Percentiles rank a stretch among this genome's conserved stretches.
These are phyloP conservation scores for Cephus spinipes DNA, from an alignment of 2,888 invertebrate species.

Conservation along the genomic window DNA sequence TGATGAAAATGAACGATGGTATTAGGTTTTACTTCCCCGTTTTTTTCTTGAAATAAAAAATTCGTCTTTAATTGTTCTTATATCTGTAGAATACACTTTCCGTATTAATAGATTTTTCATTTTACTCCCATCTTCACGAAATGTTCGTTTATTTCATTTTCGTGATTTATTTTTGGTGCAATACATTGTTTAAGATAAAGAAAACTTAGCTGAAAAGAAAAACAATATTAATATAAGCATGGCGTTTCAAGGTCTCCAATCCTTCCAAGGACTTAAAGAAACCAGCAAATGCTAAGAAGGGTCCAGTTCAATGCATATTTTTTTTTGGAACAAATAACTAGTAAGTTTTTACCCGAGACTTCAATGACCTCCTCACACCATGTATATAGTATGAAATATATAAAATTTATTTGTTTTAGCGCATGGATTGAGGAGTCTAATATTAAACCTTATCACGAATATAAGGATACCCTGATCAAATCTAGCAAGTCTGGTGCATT, in stretches of 20 bases:
- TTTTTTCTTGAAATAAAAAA: not conserved
- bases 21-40: not conserved
- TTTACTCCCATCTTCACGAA: not conserved
- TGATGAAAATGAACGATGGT: not conserved
- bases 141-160: not conserved
- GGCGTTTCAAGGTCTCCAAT: slow-evolving; percentile 78
- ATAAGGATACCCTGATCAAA: slow-evolving; percentile 82
- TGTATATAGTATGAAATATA: not conserved
- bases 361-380: not conserved
- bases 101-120: not conserved
- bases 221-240: slow-evolving; percentile 22
- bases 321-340: slow-evolving; percentile 96
- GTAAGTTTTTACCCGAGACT: slow-evolving; percentile 73
- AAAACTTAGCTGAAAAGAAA: not conserved
- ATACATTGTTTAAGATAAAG: slow-evolving; percentile 26
- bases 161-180: not conserved
- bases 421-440: slow-evolving; percentile 91
- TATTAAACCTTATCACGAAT: slow-evolving; percentile 84
- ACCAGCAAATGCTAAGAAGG: slow-evolving; percentile 78
- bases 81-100: not conserved
- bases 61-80: not conserved
- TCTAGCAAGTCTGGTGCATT: slow-evolving; percentile 81
- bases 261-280: slow-evolving; percentile 83
- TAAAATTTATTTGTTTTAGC: slow-evolving; percentile 67
- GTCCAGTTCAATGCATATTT: slow-evolving; percentile 84